phyloP scores from a whole-genome alignment of 2,888 invertebrate genomes.

The Harmothoe impar region DNA sequence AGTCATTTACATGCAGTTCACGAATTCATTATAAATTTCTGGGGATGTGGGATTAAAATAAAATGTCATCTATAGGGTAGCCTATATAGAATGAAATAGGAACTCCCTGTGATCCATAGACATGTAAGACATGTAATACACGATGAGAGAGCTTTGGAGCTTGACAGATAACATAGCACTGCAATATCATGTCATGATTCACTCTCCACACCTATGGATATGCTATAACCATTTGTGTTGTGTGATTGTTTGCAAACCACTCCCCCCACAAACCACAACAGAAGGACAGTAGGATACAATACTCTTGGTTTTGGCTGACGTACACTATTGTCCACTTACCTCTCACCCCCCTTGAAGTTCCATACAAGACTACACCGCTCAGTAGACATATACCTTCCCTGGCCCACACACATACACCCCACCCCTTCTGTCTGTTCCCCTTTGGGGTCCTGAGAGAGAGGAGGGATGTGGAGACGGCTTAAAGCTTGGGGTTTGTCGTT shows the following conservation, averaged over 20 bases:
- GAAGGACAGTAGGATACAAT: background rate
- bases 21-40: too few relatives aligned
- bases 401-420: constrained; percentile 51
- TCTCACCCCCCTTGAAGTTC: background rate
- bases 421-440: background rate
- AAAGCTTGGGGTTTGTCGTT: background rate
- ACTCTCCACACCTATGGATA: too few relatives aligned
- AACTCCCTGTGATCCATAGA: too few relatives aligned
- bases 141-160: too few relatives aligned
- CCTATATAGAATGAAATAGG: too few relatives aligned
- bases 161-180: too few relatives aligned
- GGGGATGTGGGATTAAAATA: too few relatives aligned
- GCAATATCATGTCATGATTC: too few relatives aligned
- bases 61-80: too few relatives aligned
- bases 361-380: background rate
- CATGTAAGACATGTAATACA: too few relatives aligned
- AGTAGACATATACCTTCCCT: background rate
- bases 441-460: background rate
- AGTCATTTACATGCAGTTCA: too few relatives aligned
- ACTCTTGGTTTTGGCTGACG: background rate
- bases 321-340: background rate
- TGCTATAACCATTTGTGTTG: background rate
- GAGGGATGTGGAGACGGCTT: constrained; percentile 10
- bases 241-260: constrained; percentile 17
- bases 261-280: constrained; percentile 9